Evolutionary conservation across 2,888 invertebrate species (phyloP).

Genomic region (Diplolepis rosae): DNA sequence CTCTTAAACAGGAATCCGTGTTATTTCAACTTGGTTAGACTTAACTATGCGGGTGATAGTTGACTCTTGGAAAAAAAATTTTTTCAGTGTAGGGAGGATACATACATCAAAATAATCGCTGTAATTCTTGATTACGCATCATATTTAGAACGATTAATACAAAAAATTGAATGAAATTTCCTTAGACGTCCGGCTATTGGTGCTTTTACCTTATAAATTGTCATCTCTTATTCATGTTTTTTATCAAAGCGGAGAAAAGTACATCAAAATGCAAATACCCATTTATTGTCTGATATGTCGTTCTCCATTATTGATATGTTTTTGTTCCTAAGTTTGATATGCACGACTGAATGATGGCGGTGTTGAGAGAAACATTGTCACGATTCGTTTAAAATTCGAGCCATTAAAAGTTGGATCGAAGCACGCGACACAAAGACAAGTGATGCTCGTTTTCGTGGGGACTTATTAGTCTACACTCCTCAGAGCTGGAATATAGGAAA

Average conservation of each 20-base stretch:
- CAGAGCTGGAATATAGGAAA: constrained; percentile 25
- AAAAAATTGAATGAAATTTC: too few relatives aligned
- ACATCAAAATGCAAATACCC: neutral
- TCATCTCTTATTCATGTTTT: constrained; percentile 15
- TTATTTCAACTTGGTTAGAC: too few relatives aligned
- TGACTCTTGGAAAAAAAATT: too few relatives aligned
- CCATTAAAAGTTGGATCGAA: constrained; percentile 26
- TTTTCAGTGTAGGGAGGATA: too few relatives aligned
- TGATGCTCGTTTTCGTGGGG: constrained; percentile 14
- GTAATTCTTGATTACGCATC: too few relatives aligned
- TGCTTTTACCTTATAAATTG: too few relatives aligned
- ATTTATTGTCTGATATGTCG: neutral
- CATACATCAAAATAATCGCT: too few relatives aligned
- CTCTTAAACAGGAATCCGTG: too few relatives aligned
- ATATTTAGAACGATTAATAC: too few relatives aligned
- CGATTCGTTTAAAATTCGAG: constrained; percentile 12
- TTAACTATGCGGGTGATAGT: too few relatives aligned
- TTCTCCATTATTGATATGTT: neutral
- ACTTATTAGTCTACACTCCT: constrained; percentile 28
- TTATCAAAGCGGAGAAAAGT: neutral
- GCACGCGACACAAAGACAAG: constrained; percentile 24
- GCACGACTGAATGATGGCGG: neutral
- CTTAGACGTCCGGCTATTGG: too few relatives aligned
- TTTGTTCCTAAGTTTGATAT: neutral
- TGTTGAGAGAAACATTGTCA: neutral